Conservation (phyloP, 2,113 vertebrate genomes). For the Callopanchax toddi region DNA sequence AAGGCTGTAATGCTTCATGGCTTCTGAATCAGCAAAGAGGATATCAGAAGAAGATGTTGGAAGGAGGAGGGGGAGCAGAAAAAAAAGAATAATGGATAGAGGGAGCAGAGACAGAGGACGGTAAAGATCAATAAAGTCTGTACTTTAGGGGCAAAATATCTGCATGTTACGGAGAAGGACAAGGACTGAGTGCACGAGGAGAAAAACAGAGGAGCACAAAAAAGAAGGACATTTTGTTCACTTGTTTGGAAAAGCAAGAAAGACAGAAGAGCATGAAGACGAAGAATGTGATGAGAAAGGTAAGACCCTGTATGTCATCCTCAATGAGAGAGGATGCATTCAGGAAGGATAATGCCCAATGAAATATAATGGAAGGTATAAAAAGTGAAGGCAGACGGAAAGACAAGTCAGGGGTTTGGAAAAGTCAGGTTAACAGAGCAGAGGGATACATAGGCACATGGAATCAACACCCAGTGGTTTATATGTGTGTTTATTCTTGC, state of each 20-base stretch:
- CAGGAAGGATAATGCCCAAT: conserved; percentile 17
- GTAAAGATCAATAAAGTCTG: conserved; percentile 64
- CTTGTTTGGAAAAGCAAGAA: background rate
- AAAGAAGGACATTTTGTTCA: conserved; percentile 20
- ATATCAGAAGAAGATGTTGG: conserved; percentile 48
- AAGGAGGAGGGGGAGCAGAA: conserved; percentile 25
- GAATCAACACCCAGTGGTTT: too few species aligned
- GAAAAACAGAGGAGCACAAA: conserved; percentile 15
- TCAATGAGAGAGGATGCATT: conserved; percentile 13
- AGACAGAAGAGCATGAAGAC: background rate
- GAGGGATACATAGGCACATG: conserved; percentile 32
- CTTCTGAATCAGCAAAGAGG: conserved; percentile 60
- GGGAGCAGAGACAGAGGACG: conserved; percentile 25
- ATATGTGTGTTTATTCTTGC: too few species aligned
- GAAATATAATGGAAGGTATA: conserved; percentile 32
- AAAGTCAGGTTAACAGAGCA: conserved; percentile 53
- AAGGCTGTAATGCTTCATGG: conserved; percentile 43
- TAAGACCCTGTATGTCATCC: conserved; percentile 1
- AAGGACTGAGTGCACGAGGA: conserved; percentile 6
- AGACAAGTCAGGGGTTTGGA: conserved; percentile 36
- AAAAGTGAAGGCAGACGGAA: conserved; percentile 6
- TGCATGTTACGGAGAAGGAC: conserved; percentile 42
- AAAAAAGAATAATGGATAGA: conserved; percentile 50
- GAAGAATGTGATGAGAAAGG: conserved; percentile 20
- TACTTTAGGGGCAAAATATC: conserved; percentile 45